Conservation (phyloP, 1,140 invertebrate genomes). For the Notospermus geniculatus region DNA sequence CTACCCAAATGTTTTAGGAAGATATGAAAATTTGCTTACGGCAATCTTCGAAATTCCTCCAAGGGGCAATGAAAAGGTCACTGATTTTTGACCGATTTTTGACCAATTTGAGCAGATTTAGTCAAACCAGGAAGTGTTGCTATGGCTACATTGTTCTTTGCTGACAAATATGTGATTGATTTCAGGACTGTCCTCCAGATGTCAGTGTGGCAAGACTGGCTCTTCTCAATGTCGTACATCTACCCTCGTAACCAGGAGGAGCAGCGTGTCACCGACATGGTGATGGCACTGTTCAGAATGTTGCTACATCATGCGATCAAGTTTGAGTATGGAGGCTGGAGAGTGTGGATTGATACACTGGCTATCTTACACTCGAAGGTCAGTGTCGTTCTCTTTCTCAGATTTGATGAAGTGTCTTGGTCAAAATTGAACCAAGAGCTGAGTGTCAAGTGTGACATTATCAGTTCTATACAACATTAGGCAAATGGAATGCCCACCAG, state of each 20-base stretch:
- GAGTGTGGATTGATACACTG: conserved; percentile 99
- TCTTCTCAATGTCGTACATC: conserved; percentile 97
- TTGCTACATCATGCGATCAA: conserved; percentile 98
- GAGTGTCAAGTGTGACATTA: neutral
- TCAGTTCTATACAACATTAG: neutral
- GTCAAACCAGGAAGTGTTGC: too few relatives aligned
- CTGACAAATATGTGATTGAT: conserved; percentile 11
- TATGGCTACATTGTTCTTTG: neutral
- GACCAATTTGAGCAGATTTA: too few relatives aligned
- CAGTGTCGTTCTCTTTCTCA: conserved; percentile 9
- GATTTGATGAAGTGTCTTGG: too few relatives aligned
- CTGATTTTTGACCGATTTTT: too few relatives aligned
- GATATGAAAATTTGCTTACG: too few relatives aligned
- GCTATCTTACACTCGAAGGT: conserved; percentile 99
- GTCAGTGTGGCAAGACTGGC: conserved; percentile 99
- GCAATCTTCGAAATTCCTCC: too few relatives aligned
- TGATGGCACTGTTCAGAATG: conserved; percentile 96
- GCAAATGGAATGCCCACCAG: too few relatives aligned
- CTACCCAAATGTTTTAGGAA: too few relatives aligned
- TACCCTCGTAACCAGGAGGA: conserved; percentile 93
- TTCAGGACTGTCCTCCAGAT: conserved; percentile 92
- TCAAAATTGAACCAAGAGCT: too few relatives aligned
- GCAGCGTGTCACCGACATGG: conserved; percentile 96
- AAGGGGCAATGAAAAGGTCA: too few relatives aligned
- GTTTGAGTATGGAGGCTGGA: conserved; percentile 99